Evolutionary conservation across 2,888 invertebrate genomes (phyloP).

Genomic region (Amphipoea oculea): DNA sequence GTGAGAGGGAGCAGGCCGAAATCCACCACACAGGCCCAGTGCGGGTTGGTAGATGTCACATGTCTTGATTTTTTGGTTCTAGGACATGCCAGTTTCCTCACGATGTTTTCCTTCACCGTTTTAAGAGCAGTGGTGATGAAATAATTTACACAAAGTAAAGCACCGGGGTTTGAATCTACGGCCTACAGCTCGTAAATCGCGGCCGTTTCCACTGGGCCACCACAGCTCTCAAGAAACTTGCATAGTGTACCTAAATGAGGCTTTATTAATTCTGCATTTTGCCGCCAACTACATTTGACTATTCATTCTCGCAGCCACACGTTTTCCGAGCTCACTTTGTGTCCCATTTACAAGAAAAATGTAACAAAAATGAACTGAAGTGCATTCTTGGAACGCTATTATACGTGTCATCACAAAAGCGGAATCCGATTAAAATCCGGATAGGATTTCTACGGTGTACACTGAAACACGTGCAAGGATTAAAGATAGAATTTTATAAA

Average conservation of each 20-base stretch:
- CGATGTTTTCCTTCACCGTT: not conserved
- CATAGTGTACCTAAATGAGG: not conserved
- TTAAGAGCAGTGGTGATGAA: not conserved
- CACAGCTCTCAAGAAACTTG: not conserved
- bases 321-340: not conserved
- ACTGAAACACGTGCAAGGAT: not conserved
- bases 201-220: not conserved
- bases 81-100: no score
- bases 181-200: no score
- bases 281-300: not conserved
- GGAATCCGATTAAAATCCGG: constrained; percentile 34
- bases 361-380: constrained; percentile 7
- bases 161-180: not conserved
- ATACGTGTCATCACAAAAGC: constrained; percentile 36
- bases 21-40: no score
- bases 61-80: no score
- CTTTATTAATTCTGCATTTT: not conserved
- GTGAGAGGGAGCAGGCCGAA: no score
- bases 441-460: constrained; percentile 12
- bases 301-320: not conserved
- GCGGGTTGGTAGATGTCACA: no score
- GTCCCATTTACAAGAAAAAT: constrained; percentile 18
- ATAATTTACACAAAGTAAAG: not conserved
- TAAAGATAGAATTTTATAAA: not conserved
- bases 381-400: constrained; percentile 35